These are phyloP conservation scores for Phenacoccus solenopsis DNA, from an alignment of 1,140 invertebrate genomes.

Conservation along the genomic window DNA sequence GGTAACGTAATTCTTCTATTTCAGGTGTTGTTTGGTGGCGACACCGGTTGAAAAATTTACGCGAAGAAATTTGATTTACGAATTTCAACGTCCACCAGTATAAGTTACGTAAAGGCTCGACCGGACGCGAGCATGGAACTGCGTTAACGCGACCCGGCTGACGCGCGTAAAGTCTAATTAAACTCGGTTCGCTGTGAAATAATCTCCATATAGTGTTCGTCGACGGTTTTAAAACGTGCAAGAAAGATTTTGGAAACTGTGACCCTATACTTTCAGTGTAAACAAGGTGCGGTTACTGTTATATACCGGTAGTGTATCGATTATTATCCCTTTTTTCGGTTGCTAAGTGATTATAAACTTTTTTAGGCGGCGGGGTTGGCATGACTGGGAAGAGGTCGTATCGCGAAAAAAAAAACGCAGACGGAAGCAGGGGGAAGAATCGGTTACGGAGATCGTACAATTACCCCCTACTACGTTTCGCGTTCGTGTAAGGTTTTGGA, in stretches of 20 bases:
- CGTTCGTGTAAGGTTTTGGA: slow-evolving; percentile 26
- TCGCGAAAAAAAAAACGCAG: slow-evolving; percentile 6
- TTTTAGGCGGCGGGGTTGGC: slow-evolving; percentile 20
- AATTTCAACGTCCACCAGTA: neutral
- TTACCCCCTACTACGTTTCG: neutral
- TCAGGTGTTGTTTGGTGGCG: no score
- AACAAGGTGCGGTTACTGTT: slow-evolving; percentile 14
- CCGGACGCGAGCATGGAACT: neutral
- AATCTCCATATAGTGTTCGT: neutral
- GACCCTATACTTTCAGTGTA: slow-evolving; percentile 7
- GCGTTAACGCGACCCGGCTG: neutral
- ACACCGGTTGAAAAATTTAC: no score
- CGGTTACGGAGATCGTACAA: slow-evolving; percentile 15
- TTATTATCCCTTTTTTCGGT: slow-evolving; percentile 25
- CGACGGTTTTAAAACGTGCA: neutral
- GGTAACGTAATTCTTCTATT: no score
- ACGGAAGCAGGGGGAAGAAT: slow-evolving; percentile 12
- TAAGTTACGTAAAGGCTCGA: neutral
- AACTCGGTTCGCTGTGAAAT: neutral
- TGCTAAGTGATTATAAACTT: slow-evolving; percentile 26
- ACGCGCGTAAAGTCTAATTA: slow-evolving; percentile 1
- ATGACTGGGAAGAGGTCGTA: slow-evolving; percentile 12
- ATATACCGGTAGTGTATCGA: slow-evolving; percentile 22
- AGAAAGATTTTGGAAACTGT: slow-evolving; percentile 4
- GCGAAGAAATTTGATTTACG: no score